Conservation (phyloP, 2,113 vertebrate genomes). For the Fulmarus glacialis region DNA sequence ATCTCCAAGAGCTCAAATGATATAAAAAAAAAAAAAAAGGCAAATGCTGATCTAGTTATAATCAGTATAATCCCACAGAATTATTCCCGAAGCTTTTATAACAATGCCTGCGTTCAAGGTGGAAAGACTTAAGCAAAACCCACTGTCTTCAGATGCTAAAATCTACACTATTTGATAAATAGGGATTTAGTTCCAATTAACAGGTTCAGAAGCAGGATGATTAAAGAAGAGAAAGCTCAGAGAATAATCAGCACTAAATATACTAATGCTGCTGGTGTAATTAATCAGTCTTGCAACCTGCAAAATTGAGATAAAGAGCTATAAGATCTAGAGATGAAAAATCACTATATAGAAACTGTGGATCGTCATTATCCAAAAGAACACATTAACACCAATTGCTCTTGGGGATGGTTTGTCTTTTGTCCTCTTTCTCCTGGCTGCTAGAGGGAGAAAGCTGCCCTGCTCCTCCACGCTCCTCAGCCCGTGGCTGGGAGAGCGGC, state of each 20-base stretch:
- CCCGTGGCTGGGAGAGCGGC: accelerated
- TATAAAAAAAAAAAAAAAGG: neutral
- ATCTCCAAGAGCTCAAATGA: neutral
- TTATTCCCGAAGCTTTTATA: neutral
- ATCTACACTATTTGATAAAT: neutral
- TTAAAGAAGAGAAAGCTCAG: constrained; percentile 27
- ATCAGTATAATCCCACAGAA: neutral
- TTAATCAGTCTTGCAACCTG: constrained; percentile 39
- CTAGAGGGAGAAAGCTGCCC: neutral
- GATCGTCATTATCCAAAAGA: neutral
- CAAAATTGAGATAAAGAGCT: constrained; percentile 28
- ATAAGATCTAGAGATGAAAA: constrained; percentile 38
- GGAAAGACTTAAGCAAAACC: neutral
- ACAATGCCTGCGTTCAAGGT: neutral
- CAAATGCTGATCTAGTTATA: neutral
- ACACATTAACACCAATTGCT: neutral
- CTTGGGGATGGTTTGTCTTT: neutral
- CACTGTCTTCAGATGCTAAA: neutral
- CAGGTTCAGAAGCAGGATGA: neutral
- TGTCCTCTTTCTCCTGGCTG: neutral
- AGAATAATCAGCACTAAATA: constrained; percentile 41
- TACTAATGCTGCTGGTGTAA: constrained; percentile 2
- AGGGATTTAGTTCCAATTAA: constrained; percentile 39
- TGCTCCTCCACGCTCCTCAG: accelerated
- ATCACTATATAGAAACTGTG: neutral